Evolutionary conservation across 2,888 invertebrate genomes (phyloP).

Genomic region (Calameuta pallipes): DNA sequence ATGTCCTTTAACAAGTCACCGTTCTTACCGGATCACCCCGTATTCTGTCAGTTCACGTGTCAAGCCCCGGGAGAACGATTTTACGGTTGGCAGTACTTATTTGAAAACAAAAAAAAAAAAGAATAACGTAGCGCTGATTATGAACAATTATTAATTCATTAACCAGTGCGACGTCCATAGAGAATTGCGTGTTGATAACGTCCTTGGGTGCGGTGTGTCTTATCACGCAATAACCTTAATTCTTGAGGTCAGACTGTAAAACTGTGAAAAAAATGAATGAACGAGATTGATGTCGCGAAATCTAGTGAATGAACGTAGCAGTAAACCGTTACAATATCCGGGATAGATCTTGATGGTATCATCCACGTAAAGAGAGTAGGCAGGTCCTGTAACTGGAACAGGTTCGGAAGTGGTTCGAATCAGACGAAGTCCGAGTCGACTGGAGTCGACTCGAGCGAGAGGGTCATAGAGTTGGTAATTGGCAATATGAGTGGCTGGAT

Average conservation of each 20-base stretch:
- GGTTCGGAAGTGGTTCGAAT: constrained; percentile 52
- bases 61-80: background rate
- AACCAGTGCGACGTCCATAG: background rate
- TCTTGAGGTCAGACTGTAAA: background rate
- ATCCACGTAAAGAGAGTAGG: constrained; percentile 20
- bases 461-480: constrained; percentile 65
- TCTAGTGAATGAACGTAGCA: background rate
- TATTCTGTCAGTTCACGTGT: background rate
- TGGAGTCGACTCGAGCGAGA: constrained; percentile 43
- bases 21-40: background rate
- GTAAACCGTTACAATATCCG: background rate
- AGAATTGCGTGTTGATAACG: background rate
- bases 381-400: constrained; percentile 30
- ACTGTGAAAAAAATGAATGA: background rate
- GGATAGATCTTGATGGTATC: background rate
- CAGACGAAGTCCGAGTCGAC: constrained; percentile 52
- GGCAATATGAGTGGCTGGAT: constrained; percentile 66
- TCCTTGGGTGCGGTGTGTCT: background rate
- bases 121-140: background rate
- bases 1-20: background rate
- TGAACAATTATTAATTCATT: background rate
- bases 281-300: background rate
- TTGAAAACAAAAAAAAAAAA: background rate
- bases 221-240: background rate
- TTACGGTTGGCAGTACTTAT: background rate